Evolutionary conservation across 2,797 vertebrate genomes (phyloP).

Genomic region (Sebastes vulpes): DNA sequence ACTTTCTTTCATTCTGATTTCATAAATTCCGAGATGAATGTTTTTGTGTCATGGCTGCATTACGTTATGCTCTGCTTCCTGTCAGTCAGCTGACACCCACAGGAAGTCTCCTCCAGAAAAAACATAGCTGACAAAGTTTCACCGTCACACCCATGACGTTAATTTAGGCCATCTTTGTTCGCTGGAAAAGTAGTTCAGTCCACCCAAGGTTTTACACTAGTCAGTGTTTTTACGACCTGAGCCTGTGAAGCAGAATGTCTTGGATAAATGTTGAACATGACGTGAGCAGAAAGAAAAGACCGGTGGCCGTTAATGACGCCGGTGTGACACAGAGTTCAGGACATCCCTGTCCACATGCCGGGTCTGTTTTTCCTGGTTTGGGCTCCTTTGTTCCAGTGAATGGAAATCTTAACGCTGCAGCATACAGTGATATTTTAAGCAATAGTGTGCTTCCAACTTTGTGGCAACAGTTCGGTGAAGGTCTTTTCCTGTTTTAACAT

Average conservation of each 20-base stretch:
- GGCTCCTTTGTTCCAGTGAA: not conserved
- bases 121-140: not conserved
- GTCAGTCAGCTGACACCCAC: conserved; percentile 4
- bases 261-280: not conserved
- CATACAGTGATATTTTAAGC: not conserved
- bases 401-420: not conserved
- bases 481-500: not conserved
- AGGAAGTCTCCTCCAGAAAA: conserved; percentile 11
- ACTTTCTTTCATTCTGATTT: not conserved
- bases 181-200: not conserved
- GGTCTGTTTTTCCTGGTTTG: not conserved
- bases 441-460: not conserved
- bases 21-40: not conserved
- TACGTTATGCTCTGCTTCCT: not conserved
- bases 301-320: not conserved
- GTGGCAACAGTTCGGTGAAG: not conserved
- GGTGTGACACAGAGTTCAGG: not conserved
- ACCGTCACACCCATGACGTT: not conserved
- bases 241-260: not conserved
- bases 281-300: not conserved
- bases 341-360: not conserved
- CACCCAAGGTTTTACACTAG: not conserved
- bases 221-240: not conserved
- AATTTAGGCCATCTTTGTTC: not conserved
- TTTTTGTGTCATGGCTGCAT: not conserved